Evolutionary conservation across 2,888 invertebrate genomes (phyloP).

Genomic region (Xanthorhoe spadicearia): DNA sequence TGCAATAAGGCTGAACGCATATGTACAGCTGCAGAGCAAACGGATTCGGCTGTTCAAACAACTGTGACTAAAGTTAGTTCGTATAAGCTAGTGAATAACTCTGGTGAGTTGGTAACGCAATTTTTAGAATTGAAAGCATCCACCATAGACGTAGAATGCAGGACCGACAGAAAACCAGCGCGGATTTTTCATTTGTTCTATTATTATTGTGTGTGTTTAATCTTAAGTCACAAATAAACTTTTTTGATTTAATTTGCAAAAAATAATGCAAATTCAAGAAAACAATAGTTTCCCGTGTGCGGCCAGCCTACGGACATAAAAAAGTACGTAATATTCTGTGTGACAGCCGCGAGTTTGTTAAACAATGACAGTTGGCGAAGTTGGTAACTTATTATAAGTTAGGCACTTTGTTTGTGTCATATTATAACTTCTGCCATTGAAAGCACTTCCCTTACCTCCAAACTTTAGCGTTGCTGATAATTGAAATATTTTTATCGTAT

Average conservation of each 20-base stretch:
- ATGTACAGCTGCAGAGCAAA: neutral
- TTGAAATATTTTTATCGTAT: slow-evolving; percentile 18
- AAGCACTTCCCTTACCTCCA: slow-evolving; percentile 27
- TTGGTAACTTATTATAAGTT: slow-evolving; percentile 24
- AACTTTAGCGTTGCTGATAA: slow-evolving; percentile 25
- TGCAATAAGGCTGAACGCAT: neutral
- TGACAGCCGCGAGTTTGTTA: slow-evolving; percentile 8
- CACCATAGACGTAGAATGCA: too few relatives aligned
- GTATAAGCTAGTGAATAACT: neutral
- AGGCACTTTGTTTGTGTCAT: slow-evolving; percentile 17
- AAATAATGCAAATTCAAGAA: neutral
- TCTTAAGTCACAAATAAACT: too few relatives aligned
- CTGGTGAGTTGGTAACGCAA: neutral
- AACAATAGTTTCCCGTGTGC: neutral
- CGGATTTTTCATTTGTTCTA: too few relatives aligned
- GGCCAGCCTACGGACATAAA: neutral
- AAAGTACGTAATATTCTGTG: slow-evolving; percentile 5
- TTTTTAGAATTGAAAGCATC: neutral
- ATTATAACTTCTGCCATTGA: slow-evolving; percentile 23
- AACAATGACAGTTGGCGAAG: slow-evolving; percentile 17
- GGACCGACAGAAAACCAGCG: too few relatives aligned
- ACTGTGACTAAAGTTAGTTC: neutral
- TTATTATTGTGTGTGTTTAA: too few relatives aligned
- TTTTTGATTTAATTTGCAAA: too few relatives aligned
- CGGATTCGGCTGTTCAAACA: neutral